Conservation (phyloP, 2,797 vertebrate species). For the Eutrigla gurnardus region DNA sequence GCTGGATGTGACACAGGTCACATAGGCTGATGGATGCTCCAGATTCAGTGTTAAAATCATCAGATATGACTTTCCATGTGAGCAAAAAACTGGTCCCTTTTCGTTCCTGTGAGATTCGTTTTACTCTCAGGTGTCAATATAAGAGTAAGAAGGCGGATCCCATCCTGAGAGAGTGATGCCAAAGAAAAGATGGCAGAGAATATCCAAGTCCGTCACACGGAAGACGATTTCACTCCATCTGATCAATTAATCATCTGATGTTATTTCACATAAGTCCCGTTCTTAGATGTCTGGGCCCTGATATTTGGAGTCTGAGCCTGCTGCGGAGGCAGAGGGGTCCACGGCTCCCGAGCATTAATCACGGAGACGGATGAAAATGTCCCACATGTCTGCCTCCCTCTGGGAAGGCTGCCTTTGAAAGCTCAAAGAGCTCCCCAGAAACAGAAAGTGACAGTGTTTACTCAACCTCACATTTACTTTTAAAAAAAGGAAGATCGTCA, state of each 20-base stretch:
- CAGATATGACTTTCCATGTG: not conserved
- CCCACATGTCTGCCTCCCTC: constrained; percentile 52
- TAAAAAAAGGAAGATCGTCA: constrained; percentile 30
- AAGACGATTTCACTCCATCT: constrained; percentile 38
- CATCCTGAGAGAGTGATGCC: not conserved
- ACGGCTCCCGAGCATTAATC: constrained; percentile 56
- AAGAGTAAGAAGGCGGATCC: constrained; percentile 1
- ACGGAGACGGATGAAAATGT: constrained; percentile 70
- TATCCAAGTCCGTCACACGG: not conserved
- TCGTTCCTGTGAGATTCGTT: not conserved
- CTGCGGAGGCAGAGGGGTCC: constrained; percentile 31
- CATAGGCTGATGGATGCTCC: not conserved
- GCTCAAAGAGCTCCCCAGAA: constrained; percentile 52
- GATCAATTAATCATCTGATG: constrained; percentile 69
- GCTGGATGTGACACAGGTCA: constrained; percentile 12
- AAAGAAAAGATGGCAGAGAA: constrained; percentile 48
- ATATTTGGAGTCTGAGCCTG: constrained; percentile 45
- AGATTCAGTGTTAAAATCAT: not conserved
- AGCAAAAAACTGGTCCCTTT: not conserved
- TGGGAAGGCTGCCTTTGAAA: constrained; percentile 58
- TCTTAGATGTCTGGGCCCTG: constrained; percentile 43
- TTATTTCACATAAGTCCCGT: constrained; percentile 43
- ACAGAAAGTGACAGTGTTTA: constrained; percentile 69
- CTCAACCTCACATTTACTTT: constrained; percentile 52
- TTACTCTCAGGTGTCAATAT: constrained; percentile 19